These are phyloP conservation scores for Neotoxoptera formosana DNA, from an alignment of 1,140 invertebrate species.

Conservation along the genomic window DNA sequence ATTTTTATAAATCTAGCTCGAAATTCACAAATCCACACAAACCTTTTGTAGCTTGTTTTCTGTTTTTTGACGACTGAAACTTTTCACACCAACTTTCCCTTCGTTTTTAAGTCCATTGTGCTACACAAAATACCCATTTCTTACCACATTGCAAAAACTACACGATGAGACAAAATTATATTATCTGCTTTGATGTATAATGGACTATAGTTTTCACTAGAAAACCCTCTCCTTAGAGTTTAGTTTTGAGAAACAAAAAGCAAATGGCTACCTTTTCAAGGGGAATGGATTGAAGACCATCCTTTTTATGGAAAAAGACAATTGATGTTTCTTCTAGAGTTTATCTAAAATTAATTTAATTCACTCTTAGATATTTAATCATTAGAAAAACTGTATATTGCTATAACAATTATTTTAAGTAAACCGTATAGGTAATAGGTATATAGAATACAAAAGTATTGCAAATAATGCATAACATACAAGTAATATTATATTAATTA, in stretches of 20 bases:
- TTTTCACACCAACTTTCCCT: slow-evolving; percentile 24
- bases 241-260: slow-evolving; percentile 31
- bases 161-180: slow-evolving; percentile 34
- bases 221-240: slow-evolving; percentile 8
- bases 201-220: not conserved
- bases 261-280: slow-evolving; percentile 20
- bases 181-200: slow-evolving; percentile 44
- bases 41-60: slow-evolving; percentile 29
- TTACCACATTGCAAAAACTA: slow-evolving; percentile 13
- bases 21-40: slow-evolving; percentile 45
- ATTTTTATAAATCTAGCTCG: slow-evolving; percentile 42
- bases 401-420: not conserved
- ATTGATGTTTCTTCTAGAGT: not conserved
- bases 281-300: not conserved
- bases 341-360: not conserved
- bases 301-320: not conserved
- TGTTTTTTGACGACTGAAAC: slow-evolving; percentile 52
- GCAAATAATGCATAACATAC: too few relatives aligned
- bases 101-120: slow-evolving; percentile 33
- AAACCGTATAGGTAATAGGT: too few relatives aligned
- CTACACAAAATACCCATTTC: slow-evolving; percentile 5
- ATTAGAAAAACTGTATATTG: not conserved
- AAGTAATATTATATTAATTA: too few relatives aligned
- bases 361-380: not conserved
- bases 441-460: too few relatives aligned